A percentile compares a stretch with the other conserved stretches of the same genome.
Conservation (phyloP, 2,797 vertebrate genomes). For the Etheostoma nigrum region DNA sequence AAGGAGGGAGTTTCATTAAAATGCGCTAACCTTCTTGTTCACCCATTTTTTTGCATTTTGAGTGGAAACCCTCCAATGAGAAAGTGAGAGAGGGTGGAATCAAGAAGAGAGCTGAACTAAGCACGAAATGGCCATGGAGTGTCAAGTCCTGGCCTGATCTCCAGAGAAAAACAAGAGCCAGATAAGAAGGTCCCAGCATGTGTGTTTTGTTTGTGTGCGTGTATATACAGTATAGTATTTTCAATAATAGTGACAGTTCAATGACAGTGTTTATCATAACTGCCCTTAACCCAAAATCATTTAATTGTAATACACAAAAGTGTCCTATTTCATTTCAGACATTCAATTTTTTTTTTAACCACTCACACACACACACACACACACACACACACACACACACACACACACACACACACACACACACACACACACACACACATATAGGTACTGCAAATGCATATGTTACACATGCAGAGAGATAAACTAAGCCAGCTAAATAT, state of each 20-base stretch:
- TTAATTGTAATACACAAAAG: slow-evolving; percentile 1
- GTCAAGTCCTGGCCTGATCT: slow-evolving; percentile 52
- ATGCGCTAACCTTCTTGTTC: slow-evolving; percentile 48
- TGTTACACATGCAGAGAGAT: too few species aligned
- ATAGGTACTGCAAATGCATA: too few species aligned
- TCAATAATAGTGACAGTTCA: too few species aligned
- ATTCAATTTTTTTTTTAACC: too few species aligned
- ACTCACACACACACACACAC: too few species aligned
- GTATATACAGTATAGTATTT: too few species aligned
- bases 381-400: too few species aligned
- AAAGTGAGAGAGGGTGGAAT: background rate
- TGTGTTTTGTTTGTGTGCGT: slow-evolving; percentile 12
- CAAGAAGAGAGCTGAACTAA: slow-evolving; percentile 21
- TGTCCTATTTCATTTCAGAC: too few species aligned
- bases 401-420: too few species aligned
- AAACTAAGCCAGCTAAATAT: too few species aligned
- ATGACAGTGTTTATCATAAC: background rate
- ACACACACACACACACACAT: too few species aligned
- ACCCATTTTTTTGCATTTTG: slow-evolving; percentile 49
- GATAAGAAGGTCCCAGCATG: slow-evolving; percentile 33
- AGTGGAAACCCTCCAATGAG: slow-evolving; percentile 42
- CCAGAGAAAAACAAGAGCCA: slow-evolving; percentile 27
- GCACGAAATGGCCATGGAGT: slow-evolving; percentile 57
- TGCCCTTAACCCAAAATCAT: slow-evolving; percentile 13
- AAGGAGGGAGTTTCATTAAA: slow-evolving; percentile 42